Evolutionary conservation across 1,140 invertebrate genomes (phyloP), one percentile per base, ranked within the genome.

Genomic region (Hyles vespertilio): DNA sequence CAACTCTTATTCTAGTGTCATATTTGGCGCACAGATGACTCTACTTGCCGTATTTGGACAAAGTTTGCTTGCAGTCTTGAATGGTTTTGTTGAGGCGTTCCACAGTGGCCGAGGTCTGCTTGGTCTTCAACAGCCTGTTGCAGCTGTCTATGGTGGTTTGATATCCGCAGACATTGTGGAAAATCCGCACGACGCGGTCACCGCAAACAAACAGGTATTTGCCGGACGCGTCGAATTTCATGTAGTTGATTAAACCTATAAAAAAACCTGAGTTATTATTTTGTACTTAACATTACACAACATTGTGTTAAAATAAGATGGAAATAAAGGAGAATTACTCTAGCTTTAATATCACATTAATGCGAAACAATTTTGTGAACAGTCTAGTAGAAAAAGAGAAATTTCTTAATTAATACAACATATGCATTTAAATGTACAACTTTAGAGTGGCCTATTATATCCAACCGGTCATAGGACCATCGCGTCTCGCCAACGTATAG

Each of bases 141-240:
- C 95, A 91, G 33, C 92, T 92, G 40, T 89, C 87, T 50, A 96
- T 92, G 1, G 91, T 92, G 9, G 93, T 93, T 63, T 91, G 89
- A 71, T 94, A 94, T 5, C 95, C 96, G 59, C 94, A 92, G 7
- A 97, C 91, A 73, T 98, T 97, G 71, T 95, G 93, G 67, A 97
- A 94, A 12, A 98, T 91, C 51, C 94, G 90, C 10, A 97, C 92
- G 47, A 93, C 93, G 58, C 92, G 93, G 71, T 97, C 95, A 9
- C 94, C 95, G 53, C 93, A 90, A 2, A 93, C 92, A 57, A 95
- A 90, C n/a, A 98, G 70, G 77, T 93, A 94, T 71, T 94, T 93
- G 12, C 93, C 94, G 53, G 91, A 87, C 32, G 93, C 90, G 76
- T 96, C 94, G 81, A 97, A 97, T 22, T 87, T 70, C 48, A 97